phyloP scores from a whole-genome alignment of 2,797 vertebrate genomes.

The Sebastes aleutianus region DNA sequence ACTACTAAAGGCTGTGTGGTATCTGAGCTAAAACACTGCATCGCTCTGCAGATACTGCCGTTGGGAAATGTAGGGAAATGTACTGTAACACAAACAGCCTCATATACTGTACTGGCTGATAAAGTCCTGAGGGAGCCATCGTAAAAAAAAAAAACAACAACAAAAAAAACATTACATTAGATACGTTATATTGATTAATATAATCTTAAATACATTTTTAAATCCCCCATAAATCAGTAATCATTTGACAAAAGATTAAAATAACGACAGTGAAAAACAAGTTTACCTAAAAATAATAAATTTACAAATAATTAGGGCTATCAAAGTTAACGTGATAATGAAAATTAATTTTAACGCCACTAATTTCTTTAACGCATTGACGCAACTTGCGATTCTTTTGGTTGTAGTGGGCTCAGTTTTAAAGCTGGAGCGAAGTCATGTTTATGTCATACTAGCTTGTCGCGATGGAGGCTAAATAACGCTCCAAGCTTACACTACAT shows the following conservation, averaged over 20 bases:
- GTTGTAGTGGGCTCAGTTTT: too few species aligned
- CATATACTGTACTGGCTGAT: constrained; percentile 46
- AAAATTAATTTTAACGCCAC: too few species aligned
- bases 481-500: too few species aligned
- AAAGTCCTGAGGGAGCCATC: constrained; percentile 50
- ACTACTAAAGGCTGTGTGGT: constrained; percentile 54
- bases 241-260: background rate
- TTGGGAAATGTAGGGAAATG: constrained; percentile 71
- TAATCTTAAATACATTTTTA: background rate
- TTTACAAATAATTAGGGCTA: too few species aligned
- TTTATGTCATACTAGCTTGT: too few species aligned
- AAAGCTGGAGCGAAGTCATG: too few species aligned
- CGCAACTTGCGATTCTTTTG: fast-evolving
- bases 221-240: background rate
- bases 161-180: background rate
- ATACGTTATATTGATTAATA: background rate
- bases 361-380: too few species aligned
- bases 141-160: background rate
- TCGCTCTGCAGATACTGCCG: constrained; percentile 57
- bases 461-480: too few species aligned
- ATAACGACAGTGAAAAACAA: background rate
- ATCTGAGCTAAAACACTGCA: constrained; percentile 55
- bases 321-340: too few species aligned
- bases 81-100: constrained; percentile 69
- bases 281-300: too few species aligned